Percentiles rank a stretch among this genome's conserved stretches.
Evolutionary conservation across 1,140 invertebrate species (phyloP).

Genomic region (Drosophila miranda): DNA sequence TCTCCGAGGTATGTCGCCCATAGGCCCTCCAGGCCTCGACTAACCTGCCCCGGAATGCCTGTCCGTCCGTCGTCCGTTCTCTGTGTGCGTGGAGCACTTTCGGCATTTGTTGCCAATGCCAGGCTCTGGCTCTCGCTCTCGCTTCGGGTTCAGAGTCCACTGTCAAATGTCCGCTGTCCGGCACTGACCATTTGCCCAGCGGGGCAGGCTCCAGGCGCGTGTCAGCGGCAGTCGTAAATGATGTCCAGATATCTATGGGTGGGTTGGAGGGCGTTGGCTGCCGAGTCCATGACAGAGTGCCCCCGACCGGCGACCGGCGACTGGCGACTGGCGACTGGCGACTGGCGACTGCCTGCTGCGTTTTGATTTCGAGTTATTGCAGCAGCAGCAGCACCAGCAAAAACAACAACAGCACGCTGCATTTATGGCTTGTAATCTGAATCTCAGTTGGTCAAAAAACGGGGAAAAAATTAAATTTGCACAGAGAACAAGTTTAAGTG

Average conservation of each 20-base stretch:
- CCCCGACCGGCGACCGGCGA: not conserved
- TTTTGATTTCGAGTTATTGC: constrained; percentile 78
- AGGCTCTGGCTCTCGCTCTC: constrained; percentile 10
- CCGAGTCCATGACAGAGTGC: constrained; percentile 66
- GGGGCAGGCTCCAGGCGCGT: constrained; percentile 62
- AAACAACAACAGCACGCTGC: constrained; percentile 29
- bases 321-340: constrained; percentile 24
- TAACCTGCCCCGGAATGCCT: constrained; percentile 7
- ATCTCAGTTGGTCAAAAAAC: constrained; percentile 68
- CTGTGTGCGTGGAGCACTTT: constrained; percentile 45
- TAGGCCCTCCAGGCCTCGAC: not conserved
- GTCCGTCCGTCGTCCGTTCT: constrained; percentile 13
- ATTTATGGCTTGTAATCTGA: constrained; percentile 71
- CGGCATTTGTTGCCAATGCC: constrained; percentile 65
- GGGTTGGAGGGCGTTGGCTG: constrained; percentile 49
- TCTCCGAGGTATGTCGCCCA: not conserved
- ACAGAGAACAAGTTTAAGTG: constrained; percentile 76
- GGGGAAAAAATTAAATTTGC: constrained; percentile 75
- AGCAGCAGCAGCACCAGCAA: constrained; percentile 19
- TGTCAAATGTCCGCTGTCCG: constrained; percentile 19
- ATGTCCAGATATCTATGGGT: constrained; percentile 58
- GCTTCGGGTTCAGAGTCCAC: constrained; percentile 17
- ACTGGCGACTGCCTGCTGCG: constrained; percentile 56
- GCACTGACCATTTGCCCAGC: constrained; percentile 52
- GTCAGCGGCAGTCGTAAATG: constrained; percentile 75